Conservation (phyloP, 2,797 vertebrate species). For the Champsocephalus gunnari region DNA sequence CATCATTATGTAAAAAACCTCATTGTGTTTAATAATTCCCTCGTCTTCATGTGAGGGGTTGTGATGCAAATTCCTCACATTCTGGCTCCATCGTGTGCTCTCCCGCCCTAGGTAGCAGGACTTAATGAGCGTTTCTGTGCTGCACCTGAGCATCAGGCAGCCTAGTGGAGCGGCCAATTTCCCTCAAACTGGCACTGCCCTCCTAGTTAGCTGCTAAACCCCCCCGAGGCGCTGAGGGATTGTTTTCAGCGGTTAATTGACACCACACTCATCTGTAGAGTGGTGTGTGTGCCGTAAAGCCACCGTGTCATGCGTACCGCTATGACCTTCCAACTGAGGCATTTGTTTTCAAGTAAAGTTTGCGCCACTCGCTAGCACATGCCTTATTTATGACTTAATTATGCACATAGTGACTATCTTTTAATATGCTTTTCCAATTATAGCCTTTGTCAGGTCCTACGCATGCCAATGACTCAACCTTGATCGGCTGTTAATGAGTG, state of each 20-base stretch:
- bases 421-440: conserved; percentile 45
- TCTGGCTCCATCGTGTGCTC: conserved; percentile 59
- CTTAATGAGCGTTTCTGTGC: conserved; percentile 74
- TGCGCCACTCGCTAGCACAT: conserved; percentile 15
- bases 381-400: conserved; percentile 57
- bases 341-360: conserved; percentile 49
- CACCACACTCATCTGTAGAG: conserved; percentile 28
- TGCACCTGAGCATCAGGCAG: conserved; percentile 76
- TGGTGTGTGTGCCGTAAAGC: background rate
- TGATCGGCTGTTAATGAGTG: conserved; percentile 36
- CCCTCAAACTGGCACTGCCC: conserved; percentile 71
- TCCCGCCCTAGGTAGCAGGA: conserved; percentile 60
- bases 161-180: conserved; percentile 71
- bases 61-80: conserved; percentile 58
- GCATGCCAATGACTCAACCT: conserved; percentile 20
- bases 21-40: conserved; percentile 45
- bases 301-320: conserved; percentile 14
- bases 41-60: conserved; percentile 40
- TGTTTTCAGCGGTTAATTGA: conserved; percentile 77
- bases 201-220: conserved; percentile 71
- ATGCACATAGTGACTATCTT: conserved; percentile 31
- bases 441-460: conserved; percentile 20
- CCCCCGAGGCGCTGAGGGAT: conserved; percentile 69
- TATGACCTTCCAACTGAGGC: conserved; percentile 40
- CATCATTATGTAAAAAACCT: conserved; percentile 41